Conservation (phyloP, 35 echinoderm and acorn worm species). For the Lytechinus variegatus region DNA sequence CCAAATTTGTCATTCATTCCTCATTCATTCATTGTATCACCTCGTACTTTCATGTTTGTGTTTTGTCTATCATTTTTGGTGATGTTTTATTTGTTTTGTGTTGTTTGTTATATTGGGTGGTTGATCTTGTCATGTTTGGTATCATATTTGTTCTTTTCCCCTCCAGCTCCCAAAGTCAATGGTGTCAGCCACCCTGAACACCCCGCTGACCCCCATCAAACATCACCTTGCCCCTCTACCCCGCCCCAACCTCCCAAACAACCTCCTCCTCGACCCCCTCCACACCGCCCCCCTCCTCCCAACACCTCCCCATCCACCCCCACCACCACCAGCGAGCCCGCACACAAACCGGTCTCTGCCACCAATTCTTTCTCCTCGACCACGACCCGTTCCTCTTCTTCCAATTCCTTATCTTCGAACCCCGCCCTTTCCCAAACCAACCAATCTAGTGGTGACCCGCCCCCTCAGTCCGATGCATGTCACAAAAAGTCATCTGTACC, state of each 20-base stretch:
- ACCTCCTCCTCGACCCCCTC: not conserved
- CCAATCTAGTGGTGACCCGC: not conserved
- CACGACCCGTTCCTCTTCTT: constrained; percentile 32
- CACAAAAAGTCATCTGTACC: constrained; percentile 50
- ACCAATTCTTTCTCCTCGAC: constrained; percentile 16
- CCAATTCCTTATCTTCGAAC: constrained; percentile 22
- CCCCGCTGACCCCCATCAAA: not conserved
- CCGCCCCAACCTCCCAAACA: not conserved
- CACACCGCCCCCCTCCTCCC: not conserved
- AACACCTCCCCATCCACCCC: not conserved
- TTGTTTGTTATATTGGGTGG: not conserved
- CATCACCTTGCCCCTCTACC: not conserved
- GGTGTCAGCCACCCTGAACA: not conserved
- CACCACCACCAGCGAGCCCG: not conserved
- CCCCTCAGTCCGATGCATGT: constrained; percentile 42
- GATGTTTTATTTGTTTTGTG: not conserved
- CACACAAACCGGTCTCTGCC: not conserved
- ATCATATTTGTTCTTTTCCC: not conserved
- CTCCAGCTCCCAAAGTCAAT: not conserved
- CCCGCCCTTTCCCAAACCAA: not conserved
- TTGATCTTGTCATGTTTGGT: not conserved
- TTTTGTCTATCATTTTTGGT: not conserved
- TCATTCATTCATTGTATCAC: not conserved
- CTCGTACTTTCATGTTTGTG: not conserved
- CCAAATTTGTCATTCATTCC: not conserved